Evolutionary conservation across 2,888 invertebrate genomes (phyloP).

Genomic region (Choreutis nemorana): DNA sequence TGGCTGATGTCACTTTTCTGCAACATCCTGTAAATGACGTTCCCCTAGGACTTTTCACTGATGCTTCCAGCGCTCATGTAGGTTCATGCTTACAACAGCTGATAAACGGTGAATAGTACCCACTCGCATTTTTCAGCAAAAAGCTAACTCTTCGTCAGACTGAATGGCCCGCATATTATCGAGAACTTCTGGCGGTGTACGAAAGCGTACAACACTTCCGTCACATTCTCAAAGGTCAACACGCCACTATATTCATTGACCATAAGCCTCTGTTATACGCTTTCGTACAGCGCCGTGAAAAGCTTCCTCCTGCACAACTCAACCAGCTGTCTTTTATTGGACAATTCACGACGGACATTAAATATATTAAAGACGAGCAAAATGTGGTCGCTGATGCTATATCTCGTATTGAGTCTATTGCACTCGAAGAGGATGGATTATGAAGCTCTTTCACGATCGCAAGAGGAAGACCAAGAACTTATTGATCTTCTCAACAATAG

Average conservation of each 20-base stretch:
- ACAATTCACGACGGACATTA: constrained; percentile 8
- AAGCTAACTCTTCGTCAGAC: constrained; percentile 7
- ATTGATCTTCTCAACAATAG: constrained; percentile 2
- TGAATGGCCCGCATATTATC: constrained; percentile 10
- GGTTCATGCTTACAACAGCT: constrained; percentile 10
- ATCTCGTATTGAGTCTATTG: constrained; percentile 6
- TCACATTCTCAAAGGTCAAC: constrained; percentile 8
- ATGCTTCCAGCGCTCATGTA: constrained; percentile 7
- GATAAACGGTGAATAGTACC: constrained; percentile 3
- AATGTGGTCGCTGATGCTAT: constrained; percentile 8
- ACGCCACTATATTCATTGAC: constrained; percentile 10
- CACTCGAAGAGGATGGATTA: constrained; percentile 5
- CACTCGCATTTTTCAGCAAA: constrained; percentile 10
- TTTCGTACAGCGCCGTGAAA: constrained; percentile 11
- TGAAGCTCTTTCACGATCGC: constrained; percentile 8
- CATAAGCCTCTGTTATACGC: constrained; percentile 15
- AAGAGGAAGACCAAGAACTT: constrained; percentile 11
- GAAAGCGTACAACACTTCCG: constrained; percentile 10
- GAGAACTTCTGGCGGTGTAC: constrained; percentile 10
- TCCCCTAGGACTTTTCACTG: constrained; percentile 6
- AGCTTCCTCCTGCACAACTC: constrained; percentile 12
- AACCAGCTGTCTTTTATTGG: constrained; percentile 12
- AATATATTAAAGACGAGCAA: constrained; percentile 5
- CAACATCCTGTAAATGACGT: constrained; percentile 3
- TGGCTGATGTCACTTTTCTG: constrained; percentile 3